Base-by-base conservation (phyloP, 2,113 vertebrate genomes). In the Cavia aperea region DNA sequence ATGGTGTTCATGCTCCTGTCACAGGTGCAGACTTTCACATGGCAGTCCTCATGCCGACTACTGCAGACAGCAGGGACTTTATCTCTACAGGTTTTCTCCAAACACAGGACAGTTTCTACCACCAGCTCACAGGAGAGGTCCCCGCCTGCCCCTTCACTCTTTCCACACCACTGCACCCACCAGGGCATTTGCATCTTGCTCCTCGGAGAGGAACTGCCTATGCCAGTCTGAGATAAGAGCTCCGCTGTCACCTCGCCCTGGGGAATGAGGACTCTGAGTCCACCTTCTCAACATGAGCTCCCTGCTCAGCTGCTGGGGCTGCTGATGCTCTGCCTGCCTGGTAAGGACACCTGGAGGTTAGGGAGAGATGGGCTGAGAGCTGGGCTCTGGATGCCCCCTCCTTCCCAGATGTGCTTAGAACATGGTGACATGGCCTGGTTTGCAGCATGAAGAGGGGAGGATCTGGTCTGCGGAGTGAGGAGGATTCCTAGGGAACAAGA, bases 1-100 rank as follows among this genome's bases (percentile, higher is more conserved):
- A 24, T 43, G 68, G 19, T 7, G 23, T 8, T 43, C 26, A 0
- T 29, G 43, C 36, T n/a, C 24, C 23, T 29, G 13, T 1, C 0
- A 1, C 73, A 29, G 39, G 8, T 46, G 43, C 39, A 49, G 73
- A 75, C 1, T 23, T 43, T 26, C 73, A 24, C 73, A 75, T 1
- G 4, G 39, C 23, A 43, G 39, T 46, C 23, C 43, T 29, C n/a
- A 0, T 26, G 12, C 12, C 43, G 24, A 49, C 24, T 7, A 6
- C 24, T 49, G 26, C 21, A 49, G 21, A 24, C 10, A 46, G 43
- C 26, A 16, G 5, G 24, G 73, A 77, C 26, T 8, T 31, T 16
- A 24, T 77, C 43, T 43, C 70, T 12, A 23, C 10, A 1, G 23
- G 2, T 49, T 49, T 13, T 7, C 46, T 49, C 12, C 46, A 16